These are phyloP conservation scores for Nomada fabriciana DNA, from an alignment of 2,888 invertebrate species.

Conservation along the genomic window DNA sequence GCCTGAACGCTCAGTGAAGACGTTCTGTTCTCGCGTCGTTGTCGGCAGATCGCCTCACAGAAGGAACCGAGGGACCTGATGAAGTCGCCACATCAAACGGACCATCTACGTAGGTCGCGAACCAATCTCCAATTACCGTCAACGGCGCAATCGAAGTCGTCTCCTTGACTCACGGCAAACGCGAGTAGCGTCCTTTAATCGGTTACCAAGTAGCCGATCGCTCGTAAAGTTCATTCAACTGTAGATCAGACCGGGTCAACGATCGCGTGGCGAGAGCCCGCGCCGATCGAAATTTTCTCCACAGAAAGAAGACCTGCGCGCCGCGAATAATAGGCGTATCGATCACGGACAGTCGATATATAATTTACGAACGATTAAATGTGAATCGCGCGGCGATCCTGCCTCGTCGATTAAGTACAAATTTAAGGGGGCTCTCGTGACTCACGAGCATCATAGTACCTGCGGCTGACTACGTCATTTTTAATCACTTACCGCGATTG, in stretches of 20 bases:
- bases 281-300: slow-evolving; percentile 50
- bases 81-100: slow-evolving; percentile 68
- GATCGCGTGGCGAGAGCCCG: slow-evolving; percentile 35
- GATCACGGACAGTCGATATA: slow-evolving; percentile 52
- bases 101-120: slow-evolving; percentile 39
- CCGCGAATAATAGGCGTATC: slow-evolving; percentile 44
- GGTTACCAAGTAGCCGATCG: slow-evolving; percentile 64
- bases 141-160: slow-evolving; percentile 46
- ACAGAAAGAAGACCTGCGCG: slow-evolving; percentile 34
- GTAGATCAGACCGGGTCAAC: slow-evolving; percentile 53
- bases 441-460: slow-evolving; percentile 12
- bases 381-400: slow-evolving; percentile 37
- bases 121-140: slow-evolving; percentile 71
- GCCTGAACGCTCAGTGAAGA: background rate
- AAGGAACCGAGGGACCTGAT: slow-evolving; percentile 37
- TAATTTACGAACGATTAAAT: slow-evolving; percentile 56
- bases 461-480: slow-evolving; percentile 25
- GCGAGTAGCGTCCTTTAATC: slow-evolving; percentile 59
- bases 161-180: slow-evolving; percentile 41
- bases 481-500: slow-evolving; percentile 19
- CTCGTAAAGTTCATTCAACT: slow-evolving; percentile 38
- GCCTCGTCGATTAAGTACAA: slow-evolving; percentile 35
- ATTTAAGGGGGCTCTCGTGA: slow-evolving; percentile 31
- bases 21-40: slow-evolving; percentile 26
- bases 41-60: slow-evolving; percentile 12